phyloP scores from a whole-genome alignment of 2,888 invertebrate genomes.

The Achlya flavicornis region DNA sequence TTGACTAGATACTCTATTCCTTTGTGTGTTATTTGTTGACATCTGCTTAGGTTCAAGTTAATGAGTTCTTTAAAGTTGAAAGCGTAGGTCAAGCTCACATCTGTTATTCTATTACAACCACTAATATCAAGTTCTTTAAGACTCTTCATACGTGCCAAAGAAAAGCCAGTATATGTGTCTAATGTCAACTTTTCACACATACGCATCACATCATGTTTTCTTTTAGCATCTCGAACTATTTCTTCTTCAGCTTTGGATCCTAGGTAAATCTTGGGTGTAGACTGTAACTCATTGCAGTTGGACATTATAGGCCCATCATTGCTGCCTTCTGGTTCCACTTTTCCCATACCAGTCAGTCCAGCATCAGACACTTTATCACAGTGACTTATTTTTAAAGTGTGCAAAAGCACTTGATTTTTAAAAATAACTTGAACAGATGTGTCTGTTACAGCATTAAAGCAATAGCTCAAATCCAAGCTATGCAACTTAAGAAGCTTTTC shows the following conservation, averaged over 20 bases:
- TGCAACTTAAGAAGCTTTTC: constrained; percentile 83
- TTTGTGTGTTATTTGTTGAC: constrained; percentile 87
- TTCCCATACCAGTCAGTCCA: constrained; percentile 87
- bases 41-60: constrained; percentile 86
- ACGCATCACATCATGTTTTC: constrained; percentile 85
- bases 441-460: constrained; percentile 89
- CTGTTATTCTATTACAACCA: constrained; percentile 88
- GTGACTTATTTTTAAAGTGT: constrained; percentile 85
- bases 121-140: constrained; percentile 86
- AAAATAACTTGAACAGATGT: constrained; percentile 87
- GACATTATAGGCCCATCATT: constrained; percentile 66
- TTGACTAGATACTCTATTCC: constrained; percentile 86
- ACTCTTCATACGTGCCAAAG: constrained; percentile 80
- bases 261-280: constrained; percentile 79
- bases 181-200: constrained; percentile 83
- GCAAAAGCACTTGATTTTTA: constrained; percentile 83
- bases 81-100: constrained; percentile 87
- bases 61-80: constrained; percentile 86
- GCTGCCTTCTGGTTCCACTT: constrained; percentile 59
- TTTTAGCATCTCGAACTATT: constrained; percentile 86
- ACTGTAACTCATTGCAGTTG: constrained; percentile 49
- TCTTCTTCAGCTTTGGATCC: constrained; percentile 88
- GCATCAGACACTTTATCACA: constrained; percentile 88
- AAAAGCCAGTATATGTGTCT: constrained; percentile 75
- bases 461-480: constrained; percentile 86